phyloP scores from a whole-genome alignment of 2,113 vertebrate genomes.

The Amia ocellicauda region DNA sequence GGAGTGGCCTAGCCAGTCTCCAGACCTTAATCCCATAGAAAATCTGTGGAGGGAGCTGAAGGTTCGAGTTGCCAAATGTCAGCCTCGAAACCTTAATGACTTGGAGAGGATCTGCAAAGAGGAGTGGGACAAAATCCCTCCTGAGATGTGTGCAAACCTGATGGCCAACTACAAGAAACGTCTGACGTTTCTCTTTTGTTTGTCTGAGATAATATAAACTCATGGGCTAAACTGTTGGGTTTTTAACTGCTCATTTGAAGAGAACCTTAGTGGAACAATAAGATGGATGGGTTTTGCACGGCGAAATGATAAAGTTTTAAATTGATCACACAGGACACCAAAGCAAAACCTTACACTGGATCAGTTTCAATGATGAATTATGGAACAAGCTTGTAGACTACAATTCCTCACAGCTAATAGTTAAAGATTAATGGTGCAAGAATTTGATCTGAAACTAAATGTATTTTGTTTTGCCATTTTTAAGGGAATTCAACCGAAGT shows the following conservation, averaged over 20 bases:
- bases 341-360: neutral
- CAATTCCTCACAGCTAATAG: slow-evolving; percentile 7
- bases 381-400: slow-evolving; percentile 17
- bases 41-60: no score
- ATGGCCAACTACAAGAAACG: no score
- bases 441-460: slow-evolving; percentile 23
- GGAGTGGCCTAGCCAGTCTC: no score
- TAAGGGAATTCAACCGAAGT: neutral
- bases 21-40: no score
- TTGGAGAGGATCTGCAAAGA: no score
- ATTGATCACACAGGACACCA: slow-evolving; percentile 11
- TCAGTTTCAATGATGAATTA: slow-evolving; percentile 11
- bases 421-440: slow-evolving; percentile 30
- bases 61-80: no score
- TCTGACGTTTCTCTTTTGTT: slow-evolving; percentile 29
- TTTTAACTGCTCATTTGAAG: slow-evolving; percentile 19
- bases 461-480: slow-evolving; percentile 22
- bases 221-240: slow-evolving; percentile 8
- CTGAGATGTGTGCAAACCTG: no score
- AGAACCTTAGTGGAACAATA: slow-evolving; percentile 20
- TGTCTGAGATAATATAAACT: slow-evolving; percentile 37
- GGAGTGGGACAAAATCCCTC: no score
- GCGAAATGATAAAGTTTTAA: slow-evolving; percentile 8
- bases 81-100: no score
- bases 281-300: slow-evolving; percentile 10